A percentile compares a stretch with the other conserved stretches of the same genome.
Evolutionary conservation across 2,888 invertebrate species (phyloP).

Genomic region (Tiliacea citrago): DNA sequence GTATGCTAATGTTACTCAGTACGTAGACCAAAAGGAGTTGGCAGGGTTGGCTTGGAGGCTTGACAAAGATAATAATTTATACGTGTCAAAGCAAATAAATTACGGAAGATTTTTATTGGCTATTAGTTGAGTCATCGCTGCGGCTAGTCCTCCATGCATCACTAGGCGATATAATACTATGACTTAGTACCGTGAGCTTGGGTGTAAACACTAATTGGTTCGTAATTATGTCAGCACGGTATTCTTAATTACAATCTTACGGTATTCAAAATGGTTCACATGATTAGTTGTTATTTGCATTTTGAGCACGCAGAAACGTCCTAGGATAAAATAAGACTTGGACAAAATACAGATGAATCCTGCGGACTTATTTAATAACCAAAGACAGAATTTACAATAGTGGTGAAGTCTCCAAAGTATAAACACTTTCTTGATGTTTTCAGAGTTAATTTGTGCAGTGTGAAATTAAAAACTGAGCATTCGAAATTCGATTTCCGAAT

Average conservation of each 20-base stretch:
- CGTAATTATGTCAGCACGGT: conserved; percentile 51
- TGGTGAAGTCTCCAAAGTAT: background rate
- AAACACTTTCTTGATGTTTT: background rate
- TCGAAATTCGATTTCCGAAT: background rate
- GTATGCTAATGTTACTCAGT: conserved; percentile 54
- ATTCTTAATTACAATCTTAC: conserved; percentile 26
- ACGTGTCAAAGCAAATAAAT: conserved; percentile 42
- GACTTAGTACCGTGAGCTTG: conserved; percentile 55
- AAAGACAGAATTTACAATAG: background rate
- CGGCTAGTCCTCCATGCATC: conserved; percentile 34
- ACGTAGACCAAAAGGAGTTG: conserved; percentile 35
- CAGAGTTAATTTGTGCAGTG: background rate
- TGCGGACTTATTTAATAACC: background rate
- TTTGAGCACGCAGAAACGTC: background rate
- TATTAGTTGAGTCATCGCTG: conserved; percentile 52
- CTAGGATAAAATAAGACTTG: conserved; percentile 1
- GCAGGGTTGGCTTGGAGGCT: background rate
- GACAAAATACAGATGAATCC: background rate
- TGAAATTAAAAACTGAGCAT: background rate
- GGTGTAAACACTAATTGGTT: conserved; percentile 55
- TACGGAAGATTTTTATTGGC: conserved; percentile 24
- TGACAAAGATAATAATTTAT: conserved; percentile 33
- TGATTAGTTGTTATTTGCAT: conserved; percentile 24
- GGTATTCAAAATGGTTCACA: conserved; percentile 42
- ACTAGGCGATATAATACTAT: conserved; percentile 50